Evolutionary conservation across 2,797 vertebrate genomes (phyloP), one percentile per base, ranked within the genome.

Genomic region (Streptopelia turtur): DNA sequence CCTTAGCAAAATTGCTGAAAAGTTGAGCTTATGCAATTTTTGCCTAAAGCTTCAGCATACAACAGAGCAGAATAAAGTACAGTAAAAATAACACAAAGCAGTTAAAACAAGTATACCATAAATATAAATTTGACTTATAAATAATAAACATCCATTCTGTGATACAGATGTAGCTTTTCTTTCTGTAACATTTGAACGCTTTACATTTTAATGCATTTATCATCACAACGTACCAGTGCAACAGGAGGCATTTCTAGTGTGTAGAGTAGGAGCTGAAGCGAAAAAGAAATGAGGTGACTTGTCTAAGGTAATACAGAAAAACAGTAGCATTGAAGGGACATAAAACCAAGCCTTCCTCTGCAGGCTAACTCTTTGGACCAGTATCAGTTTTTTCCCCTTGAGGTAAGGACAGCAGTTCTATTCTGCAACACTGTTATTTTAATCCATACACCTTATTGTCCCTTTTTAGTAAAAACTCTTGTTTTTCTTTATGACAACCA

Each of bases 381-480:
- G 15, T 21, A 11, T 53, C 37, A 18, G 8, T 27, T 43, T 83
- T 53, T 21, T 1, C 2, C 6, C 31, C 41, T 16, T 68, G 4
- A 3, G 21, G 28, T 76, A 25, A 27, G 47, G 43, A 20, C 27
- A 66, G 10, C 9, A 71, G 10, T 75, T 88, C 31, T 81, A 1
- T 60, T 17, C 31, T 66, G 30, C 49, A 70, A 53, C 82, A 82
- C 59, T 78, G 41, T 83, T 87, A 33, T 61, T 93, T 95, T 76
- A 90, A 94, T 83, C 69, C 76, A 24, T 93, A 63, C 80, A 60
- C 24, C 50, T 78, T 88, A 83, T 81, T 96, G 87, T 64, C 69
- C 33, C 61, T 89, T 96, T 96, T 89, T 93, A 93, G 79, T 96
- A 49, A 95, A 94, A 70, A 77, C 63, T 93, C 31, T 59, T 43